A percentile compares a stretch with the other conserved stretches of the same genome.
Evolutionary conservation across 2,888 invertebrate genomes (phyloP).

Genomic region (Trissolcus brochymenae): DNA sequence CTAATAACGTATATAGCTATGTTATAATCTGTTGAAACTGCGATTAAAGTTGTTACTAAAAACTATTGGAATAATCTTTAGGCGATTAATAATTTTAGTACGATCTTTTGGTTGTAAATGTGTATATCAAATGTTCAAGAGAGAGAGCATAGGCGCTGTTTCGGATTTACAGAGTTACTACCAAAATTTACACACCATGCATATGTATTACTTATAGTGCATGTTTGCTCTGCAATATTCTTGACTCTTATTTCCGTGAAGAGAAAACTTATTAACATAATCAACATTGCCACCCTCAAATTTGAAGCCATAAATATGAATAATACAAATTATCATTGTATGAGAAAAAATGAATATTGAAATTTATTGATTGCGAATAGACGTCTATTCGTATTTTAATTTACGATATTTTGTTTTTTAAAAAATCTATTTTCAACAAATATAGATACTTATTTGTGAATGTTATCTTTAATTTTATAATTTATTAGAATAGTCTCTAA

Average conservation of each 20-base stretch:
- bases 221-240: slow-evolving; percentile 32
- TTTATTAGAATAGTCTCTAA: no score
- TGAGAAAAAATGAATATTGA: no score
- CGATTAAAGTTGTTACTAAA: no score
- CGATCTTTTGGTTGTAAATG: slow-evolving; percentile 5
- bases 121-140: slow-evolving; percentile 33
- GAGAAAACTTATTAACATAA: slow-evolving; percentile 38
- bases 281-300: slow-evolving; percentile 26
- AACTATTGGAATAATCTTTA: not conserved
- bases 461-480: no score
- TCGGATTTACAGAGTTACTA: slow-evolving; percentile 32
- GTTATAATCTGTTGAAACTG: no score
- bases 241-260: slow-evolving; percentile 24
- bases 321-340: slow-evolving; percentile 13
- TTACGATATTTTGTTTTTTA: no score
- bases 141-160: slow-evolving; percentile 22
- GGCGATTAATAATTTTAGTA: slow-evolving; percentile 7
- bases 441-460: no score
- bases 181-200: slow-evolving; percentile 38
- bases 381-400: no score
- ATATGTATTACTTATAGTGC: slow-evolving; percentile 34
- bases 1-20: no score
- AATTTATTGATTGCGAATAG: no score
- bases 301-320: slow-evolving; percentile 25
- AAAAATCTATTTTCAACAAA: no score